Conservation (phyloP, 1,140 invertebrate genomes). For the Hycleus cichorii region DNA sequence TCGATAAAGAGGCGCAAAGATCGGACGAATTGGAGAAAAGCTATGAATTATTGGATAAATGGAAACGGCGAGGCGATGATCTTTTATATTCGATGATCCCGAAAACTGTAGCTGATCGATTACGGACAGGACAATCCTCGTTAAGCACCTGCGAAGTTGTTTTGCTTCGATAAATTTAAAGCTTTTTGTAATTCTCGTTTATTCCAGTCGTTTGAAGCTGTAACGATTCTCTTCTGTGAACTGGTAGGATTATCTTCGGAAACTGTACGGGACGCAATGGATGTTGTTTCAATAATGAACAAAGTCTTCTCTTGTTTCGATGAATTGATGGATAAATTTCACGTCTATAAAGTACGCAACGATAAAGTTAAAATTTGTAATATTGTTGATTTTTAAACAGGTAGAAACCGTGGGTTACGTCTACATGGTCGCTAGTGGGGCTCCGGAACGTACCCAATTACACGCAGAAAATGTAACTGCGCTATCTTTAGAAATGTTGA, state of each 20-base stretch:
- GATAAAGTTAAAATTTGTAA: background rate
- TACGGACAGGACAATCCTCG: slow-evolving; percentile 61
- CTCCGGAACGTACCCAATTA: slow-evolving; percentile 65
- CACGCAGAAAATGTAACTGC: slow-evolving; percentile 77
- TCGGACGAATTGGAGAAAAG: slow-evolving; percentile 66
- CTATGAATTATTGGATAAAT: slow-evolving; percentile 64
- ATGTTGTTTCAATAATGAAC: slow-evolving; percentile 75
- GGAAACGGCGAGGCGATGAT: slow-evolving; percentile 80
- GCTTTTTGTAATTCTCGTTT: background rate
- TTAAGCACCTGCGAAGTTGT: slow-evolving; percentile 68
- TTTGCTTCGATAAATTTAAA: background rate
- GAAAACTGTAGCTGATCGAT: slow-evolving; percentile 61
- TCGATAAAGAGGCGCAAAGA: slow-evolving; percentile 69
- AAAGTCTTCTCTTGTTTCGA: slow-evolving; percentile 77
- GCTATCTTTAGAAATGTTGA: slow-evolving; percentile 58
- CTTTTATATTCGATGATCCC: slow-evolving; percentile 92
- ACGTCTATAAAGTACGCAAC: slow-evolving; percentile 67
- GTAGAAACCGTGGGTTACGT: slow-evolving; percentile 74
- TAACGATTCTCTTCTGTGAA: slow-evolving; percentile 57
- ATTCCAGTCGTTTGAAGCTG: slow-evolving; percentile 52
- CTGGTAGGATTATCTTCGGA: slow-evolving; percentile 51
- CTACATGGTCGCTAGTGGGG: slow-evolving; percentile 82
- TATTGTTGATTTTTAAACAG: background rate
- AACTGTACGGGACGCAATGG: slow-evolving; percentile 68
- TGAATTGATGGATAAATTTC: slow-evolving; percentile 62